phyloP scores from a whole-genome alignment of 2,888 invertebrate species.

The Eustalomyia histrio region DNA sequence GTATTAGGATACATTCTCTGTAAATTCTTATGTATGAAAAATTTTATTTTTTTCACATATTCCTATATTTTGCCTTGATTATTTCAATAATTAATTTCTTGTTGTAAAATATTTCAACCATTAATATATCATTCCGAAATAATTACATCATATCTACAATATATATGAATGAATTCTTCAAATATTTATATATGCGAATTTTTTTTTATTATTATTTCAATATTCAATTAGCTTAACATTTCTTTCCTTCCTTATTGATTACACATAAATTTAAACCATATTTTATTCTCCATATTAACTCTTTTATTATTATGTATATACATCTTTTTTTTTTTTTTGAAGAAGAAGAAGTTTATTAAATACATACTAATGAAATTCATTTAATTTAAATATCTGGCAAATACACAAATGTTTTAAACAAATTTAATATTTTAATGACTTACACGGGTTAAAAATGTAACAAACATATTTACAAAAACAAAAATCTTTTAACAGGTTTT shows the following conservation, averaged over 20 bases:
- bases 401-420: neutral
- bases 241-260: slow-evolving; percentile 27
- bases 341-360: neutral
- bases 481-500: slow-evolving; percentile 23
- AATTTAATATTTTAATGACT: slow-evolving; percentile 31
- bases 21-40: no score
- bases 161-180: neutral
- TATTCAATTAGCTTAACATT: neutral
- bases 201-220: neutral
- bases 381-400: slow-evolving; percentile 14
- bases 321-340: no score
- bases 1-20: no score
- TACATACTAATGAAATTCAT: slow-evolving; percentile 4
- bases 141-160: no score
- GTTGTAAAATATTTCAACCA: no score
- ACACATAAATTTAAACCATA: neutral
- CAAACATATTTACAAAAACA: slow-evolving; percentile 1
- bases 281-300: neutral
- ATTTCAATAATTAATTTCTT: no score
- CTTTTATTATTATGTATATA: neutral
- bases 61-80: no score
- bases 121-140: no score
- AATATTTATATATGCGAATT: neutral
- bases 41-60: no score
- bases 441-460: slow-evolving; percentile 12